phyloP scores from a whole-genome alignment of 1,140 invertebrate genomes.

The Trachelipus rathkii region DNA sequence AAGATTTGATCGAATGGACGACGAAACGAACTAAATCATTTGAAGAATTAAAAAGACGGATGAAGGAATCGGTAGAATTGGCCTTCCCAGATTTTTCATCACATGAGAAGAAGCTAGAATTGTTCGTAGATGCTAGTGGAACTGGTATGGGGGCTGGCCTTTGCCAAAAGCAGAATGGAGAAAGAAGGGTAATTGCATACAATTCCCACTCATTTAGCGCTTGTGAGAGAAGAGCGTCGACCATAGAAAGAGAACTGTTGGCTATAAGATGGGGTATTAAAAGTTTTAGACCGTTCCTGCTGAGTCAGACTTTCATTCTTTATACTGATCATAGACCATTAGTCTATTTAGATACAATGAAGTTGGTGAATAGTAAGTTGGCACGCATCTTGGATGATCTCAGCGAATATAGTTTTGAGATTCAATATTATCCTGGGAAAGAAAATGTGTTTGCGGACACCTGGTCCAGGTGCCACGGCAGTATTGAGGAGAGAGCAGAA shows the following conservation, averaged over 20 bases:
- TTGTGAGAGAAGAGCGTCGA: constrained; percentile 2
- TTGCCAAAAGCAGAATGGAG: background rate
- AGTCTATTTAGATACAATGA: constrained; percentile 5
- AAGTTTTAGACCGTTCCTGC: constrained; percentile 15
- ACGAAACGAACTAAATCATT: background rate
- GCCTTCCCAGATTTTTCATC: background rate
- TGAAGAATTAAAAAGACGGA: background rate
- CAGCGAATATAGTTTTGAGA: background rate
- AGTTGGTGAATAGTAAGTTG: background rate
- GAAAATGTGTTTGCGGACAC: background rate
- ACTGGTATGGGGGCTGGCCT: background rate
- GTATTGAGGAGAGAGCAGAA: background rate
- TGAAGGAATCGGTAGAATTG: background rate
- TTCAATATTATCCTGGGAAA: background rate
- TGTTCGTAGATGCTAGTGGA: background rate
- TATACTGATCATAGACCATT: constrained; percentile 10
- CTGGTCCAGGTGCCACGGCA: background rate
- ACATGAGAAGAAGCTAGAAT: background rate
- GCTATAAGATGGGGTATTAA: background rate
- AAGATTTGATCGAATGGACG: background rate
- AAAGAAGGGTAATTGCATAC: constrained; percentile 6
- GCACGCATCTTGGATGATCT: constrained; percentile 8
- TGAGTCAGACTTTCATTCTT: background rate
- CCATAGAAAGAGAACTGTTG: constrained; percentile 1
- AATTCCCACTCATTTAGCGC: background rate